Conservation (phyloP, 2,888 invertebrate genomes). For the Amiota mariae region DNA sequence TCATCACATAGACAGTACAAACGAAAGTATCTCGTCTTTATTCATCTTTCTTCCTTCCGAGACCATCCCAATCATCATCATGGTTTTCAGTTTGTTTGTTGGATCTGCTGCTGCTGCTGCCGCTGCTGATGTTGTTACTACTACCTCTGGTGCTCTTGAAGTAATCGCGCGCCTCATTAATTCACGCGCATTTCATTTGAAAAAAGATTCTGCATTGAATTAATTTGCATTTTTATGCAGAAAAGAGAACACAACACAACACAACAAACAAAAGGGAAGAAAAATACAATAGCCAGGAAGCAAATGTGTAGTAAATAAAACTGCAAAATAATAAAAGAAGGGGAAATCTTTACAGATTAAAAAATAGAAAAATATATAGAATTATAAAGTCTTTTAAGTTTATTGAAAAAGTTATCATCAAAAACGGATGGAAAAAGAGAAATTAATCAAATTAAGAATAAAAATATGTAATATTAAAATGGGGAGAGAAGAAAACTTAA, state of each 20-base stretch:
- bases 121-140: not conserved
- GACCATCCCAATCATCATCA: not conserved
- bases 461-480: too few relatives aligned
- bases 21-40: not conserved
- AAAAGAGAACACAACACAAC: constrained; percentile 6
- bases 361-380: constrained; percentile 4
- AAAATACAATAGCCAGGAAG: constrained; percentile 37
- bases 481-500: too few relatives aligned
- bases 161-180: constrained; percentile 68
- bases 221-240: constrained; percentile 21
- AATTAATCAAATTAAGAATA: too few relatives aligned
- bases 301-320: constrained; percentile 30
- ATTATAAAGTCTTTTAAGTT: constrained; percentile 25
- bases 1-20: constrained; percentile 7
- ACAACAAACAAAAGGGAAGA: constrained; percentile 20
- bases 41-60: too few relatives aligned
- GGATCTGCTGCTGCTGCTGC: too few relatives aligned
- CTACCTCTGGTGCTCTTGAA: constrained; percentile 46
- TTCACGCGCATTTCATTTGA: constrained; percentile 64
- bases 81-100: not conserved
- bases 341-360: not conserved
- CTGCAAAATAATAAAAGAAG: not conserved
- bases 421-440: too few relatives aligned
- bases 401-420: constrained; percentile 5
- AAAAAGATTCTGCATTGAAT: constrained; percentile 54